Conservation (phyloP, 2,797 vertebrate species). For the Hoplostethus atlanticus region DNA sequence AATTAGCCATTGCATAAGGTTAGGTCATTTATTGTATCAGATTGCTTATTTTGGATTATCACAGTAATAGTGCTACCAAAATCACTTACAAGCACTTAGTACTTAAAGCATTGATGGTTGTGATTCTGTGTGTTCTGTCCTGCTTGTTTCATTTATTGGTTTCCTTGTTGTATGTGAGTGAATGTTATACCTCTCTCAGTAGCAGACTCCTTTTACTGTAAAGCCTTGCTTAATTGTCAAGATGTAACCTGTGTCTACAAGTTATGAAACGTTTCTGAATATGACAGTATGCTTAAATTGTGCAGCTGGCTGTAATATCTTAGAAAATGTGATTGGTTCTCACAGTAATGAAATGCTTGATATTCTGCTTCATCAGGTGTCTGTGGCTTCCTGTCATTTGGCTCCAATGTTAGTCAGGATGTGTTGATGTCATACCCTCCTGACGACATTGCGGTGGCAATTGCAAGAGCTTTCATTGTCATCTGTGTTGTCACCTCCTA, state of each 20-base stretch:
- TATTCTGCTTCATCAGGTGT: constrained; percentile 83
- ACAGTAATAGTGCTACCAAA: no score
- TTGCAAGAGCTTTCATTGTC: constrained; percentile 95
- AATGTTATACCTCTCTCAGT: background rate
- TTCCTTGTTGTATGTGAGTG: background rate
- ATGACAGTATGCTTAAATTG: background rate
- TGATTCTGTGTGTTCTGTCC: background rate
- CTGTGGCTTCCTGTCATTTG: constrained; percentile 96
- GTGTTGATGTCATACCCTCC: constrained; percentile 96
- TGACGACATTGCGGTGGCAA: constrained; percentile 91
- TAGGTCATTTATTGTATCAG: no score
- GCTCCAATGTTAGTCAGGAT: constrained; percentile 90
- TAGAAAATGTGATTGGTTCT: background rate
- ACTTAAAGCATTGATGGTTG: background rate
- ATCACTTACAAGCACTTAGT: no score
- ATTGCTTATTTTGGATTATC: background rate
- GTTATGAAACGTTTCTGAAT: no score
- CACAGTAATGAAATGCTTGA: background rate
- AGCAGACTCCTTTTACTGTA: background rate
- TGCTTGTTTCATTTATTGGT: background rate
- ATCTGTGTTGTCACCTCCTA: constrained; percentile 96
- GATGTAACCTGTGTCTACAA: no score
- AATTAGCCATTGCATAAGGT: no score
- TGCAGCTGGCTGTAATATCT: background rate
- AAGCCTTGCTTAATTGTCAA: background rate